Percentiles rank a stretch among this genome's conserved stretches.
Evolutionary conservation across 2,113 vertebrate species (phyloP).

Genomic region (Bos indicus): DNA sequence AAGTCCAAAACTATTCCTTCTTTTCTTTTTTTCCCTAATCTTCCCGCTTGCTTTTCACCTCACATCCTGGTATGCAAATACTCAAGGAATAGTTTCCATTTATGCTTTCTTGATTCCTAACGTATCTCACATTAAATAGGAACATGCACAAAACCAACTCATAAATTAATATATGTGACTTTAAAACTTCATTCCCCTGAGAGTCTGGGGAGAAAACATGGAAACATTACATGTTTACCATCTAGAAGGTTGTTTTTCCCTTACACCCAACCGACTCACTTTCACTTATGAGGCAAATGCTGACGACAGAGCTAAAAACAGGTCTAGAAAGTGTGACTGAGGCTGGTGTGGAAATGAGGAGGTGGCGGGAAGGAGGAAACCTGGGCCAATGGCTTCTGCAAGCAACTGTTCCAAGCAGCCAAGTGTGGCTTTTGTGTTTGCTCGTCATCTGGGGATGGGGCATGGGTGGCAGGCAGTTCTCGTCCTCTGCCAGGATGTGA

Average conservation of each 20-base stretch:
- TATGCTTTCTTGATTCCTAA: not conserved
- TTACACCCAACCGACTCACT: not conserved
- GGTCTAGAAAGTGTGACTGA: not conserved
- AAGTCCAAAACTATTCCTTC: not conserved
- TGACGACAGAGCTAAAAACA: constrained; percentile 4
- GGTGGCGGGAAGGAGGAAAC: not conserved
- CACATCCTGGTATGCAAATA: not conserved
- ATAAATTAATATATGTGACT: not conserved
- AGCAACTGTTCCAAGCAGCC: not conserved
- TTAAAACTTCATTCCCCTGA: not conserved
- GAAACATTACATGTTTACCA: not conserved
- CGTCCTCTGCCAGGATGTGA: not conserved
- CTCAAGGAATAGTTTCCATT: not conserved
- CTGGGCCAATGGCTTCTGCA: not conserved
- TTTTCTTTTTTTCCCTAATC: not conserved
- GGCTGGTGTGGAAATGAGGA: not conserved
- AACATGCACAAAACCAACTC: not conserved
- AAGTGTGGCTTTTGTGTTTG: not conserved
- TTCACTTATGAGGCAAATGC: constrained; percentile 5
- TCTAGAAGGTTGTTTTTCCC: not conserved
- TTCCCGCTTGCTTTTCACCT: not conserved
- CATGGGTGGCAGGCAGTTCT: not conserved
- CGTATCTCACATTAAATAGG: not conserved
- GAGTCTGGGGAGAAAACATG: not conserved
- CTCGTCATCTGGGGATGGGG: not conserved